These are phyloP conservation scores for Carassius gibelio DNA, from an alignment of 2,113 vertebrate genomes.

Conservation along the genomic window DNA sequence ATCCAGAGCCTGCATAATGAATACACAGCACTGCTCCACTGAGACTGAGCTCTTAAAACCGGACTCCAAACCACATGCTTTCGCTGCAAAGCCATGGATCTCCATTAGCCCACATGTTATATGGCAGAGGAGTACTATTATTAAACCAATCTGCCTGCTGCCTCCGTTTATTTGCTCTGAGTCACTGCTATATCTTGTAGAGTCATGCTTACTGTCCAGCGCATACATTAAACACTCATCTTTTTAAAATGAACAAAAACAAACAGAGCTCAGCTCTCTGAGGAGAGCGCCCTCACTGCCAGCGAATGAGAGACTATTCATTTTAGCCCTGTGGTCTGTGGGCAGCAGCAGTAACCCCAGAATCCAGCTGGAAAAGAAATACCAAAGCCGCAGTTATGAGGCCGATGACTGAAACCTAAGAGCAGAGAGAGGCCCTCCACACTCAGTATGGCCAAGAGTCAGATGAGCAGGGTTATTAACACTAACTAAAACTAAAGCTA, in stretches of 20 bases:
- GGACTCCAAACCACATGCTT: constrained; percentile 33
- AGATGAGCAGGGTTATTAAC: neutral
- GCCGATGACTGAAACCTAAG: neutral
- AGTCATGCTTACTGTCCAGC: constrained; percentile 11
- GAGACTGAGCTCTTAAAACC: constrained; percentile 14
- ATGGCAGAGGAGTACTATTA: constrained; percentile 24
- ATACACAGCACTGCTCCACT: constrained; percentile 12
- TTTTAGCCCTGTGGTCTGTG: constrained; percentile 30
- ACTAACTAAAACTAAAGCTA: neutral
- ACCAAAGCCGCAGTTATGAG: constrained; percentile 6
- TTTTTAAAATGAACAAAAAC: neutral
- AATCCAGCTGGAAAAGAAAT: neutral
- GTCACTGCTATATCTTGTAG: constrained; percentile 27
- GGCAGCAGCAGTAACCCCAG: neutral
- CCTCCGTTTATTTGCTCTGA: constrained; percentile 40
- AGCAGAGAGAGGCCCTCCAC: neutral
- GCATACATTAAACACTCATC: constrained; percentile 2
- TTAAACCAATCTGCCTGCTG: constrained; percentile 19
- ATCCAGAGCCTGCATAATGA: neutral
- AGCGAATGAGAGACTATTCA: neutral
- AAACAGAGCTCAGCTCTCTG: neutral
- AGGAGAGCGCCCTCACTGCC: neutral
- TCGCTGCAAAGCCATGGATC: constrained; percentile 9
- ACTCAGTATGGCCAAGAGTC: neutral
- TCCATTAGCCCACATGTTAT: constrained; percentile 27